Conservation (phyloP, 2,797 vertebrate genomes). For the Phataginus tricuspis region DNA sequence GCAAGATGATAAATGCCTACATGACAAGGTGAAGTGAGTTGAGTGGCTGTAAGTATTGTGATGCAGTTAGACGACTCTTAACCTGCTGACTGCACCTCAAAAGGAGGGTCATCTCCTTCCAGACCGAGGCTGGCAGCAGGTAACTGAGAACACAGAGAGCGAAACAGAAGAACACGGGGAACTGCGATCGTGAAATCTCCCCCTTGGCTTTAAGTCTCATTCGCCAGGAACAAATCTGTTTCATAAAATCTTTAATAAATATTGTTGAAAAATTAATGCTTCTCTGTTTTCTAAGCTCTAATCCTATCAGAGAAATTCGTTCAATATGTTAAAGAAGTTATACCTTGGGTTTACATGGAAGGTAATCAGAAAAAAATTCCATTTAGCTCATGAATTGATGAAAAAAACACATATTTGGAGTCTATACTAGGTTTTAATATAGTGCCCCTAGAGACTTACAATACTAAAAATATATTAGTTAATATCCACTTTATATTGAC, state of each 20-base stretch:
- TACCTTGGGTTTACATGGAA: neutral
- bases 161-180: too few species aligned
- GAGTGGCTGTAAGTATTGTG: too few species aligned
- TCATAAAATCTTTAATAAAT: neutral
- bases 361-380: neutral
- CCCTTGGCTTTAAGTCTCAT: neutral
- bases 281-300: neutral
- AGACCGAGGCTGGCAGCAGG: too few species aligned
- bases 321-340: neutral
- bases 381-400: neutral
- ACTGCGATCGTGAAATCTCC: neutral
- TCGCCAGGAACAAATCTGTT: neutral
- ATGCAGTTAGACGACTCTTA: too few species aligned
- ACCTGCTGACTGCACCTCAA: too few species aligned
- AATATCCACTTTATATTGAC: neutral
- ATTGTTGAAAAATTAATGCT: neutral
- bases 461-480: slow-evolving; percentile 1
- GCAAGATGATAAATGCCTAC: too few species aligned
- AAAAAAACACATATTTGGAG: neutral
- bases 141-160: too few species aligned
- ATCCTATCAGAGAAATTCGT: neutral
- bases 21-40: too few species aligned
- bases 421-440: neutral
- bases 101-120: too few species aligned
- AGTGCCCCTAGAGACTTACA: neutral